Percentiles rank a stretch among this genome's conserved stretches.
These are phyloP conservation scores for Papilio machaon DNA, from an alignment of 1,140 invertebrate species.

Conservation along the genomic window DNA sequence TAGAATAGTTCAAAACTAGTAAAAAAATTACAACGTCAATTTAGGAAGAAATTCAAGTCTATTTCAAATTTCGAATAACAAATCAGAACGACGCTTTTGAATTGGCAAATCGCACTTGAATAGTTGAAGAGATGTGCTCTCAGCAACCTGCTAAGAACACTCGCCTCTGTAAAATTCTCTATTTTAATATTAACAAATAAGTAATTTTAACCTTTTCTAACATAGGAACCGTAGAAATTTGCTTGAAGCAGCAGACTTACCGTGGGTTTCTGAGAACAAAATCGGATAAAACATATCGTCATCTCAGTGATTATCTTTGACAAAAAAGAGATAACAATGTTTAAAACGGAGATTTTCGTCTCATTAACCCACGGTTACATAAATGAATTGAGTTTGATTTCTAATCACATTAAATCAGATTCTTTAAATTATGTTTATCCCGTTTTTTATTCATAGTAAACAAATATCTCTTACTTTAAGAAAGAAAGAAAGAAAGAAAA, in stretches of 20 bases:
- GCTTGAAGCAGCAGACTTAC: not conserved
- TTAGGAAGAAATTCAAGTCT: not conserved
- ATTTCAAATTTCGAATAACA: not conserved
- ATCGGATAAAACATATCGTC: too few species aligned
- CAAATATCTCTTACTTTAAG: not conserved
- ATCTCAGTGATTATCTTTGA: too few species aligned
- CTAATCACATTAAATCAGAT: not conserved
- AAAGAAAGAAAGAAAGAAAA: too few species aligned
- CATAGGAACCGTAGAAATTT: constrained; percentile 17
- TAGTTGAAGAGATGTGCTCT: not conserved
- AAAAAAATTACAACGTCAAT: not conserved
- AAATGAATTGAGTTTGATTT: too few species aligned
- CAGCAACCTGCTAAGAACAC: not conserved
- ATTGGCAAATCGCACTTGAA: constrained; percentile 14
- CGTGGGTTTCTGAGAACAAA: too few species aligned
- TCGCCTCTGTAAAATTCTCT: not conserved
- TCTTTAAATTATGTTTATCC: not conserved
- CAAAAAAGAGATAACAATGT: too few species aligned
- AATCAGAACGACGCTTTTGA: constrained; percentile 1
- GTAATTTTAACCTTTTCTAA: not conserved
- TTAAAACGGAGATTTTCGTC: too few species aligned
- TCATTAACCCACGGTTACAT: too few species aligned
- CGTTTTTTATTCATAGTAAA: constrained; percentile 12
- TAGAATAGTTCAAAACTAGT: too few species aligned
- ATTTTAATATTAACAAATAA: constrained; percentile 13